Percentiles rank a stretch among this genome's conserved stretches.
These are phyloP conservation scores for Falco concolor DNA, from an alignment of 2,797 vertebrate genomes.

Conservation along the genomic window DNA sequence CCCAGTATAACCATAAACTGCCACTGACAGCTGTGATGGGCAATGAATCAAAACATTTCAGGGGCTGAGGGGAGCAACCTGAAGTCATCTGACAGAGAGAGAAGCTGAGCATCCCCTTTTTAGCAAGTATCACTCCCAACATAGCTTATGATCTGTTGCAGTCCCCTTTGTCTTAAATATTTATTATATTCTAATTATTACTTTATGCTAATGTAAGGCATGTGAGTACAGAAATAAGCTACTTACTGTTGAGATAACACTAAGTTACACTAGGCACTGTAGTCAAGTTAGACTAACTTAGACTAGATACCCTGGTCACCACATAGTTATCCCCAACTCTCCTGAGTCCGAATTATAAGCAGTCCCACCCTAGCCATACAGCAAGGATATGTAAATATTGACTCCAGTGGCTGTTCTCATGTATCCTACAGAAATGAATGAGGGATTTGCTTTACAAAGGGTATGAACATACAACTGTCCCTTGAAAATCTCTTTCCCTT, in stretches of 20 bases:
- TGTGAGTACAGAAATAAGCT: background rate
- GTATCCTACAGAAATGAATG: background rate
- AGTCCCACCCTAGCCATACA: background rate
- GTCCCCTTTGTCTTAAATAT: background rate
- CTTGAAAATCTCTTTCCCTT: background rate
- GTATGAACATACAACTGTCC: background rate
- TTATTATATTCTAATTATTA: background rate
- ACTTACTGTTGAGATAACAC: background rate
- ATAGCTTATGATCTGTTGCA: background rate
- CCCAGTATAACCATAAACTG: background rate
- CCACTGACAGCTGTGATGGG: background rate
- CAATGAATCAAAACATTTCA: background rate
- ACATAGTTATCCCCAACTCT: background rate
- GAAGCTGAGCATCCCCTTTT: background rate
- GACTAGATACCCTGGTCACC: background rate
- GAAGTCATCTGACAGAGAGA: background rate
- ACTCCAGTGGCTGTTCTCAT: background rate
- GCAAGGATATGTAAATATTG: background rate
- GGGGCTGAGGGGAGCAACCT: background rate
- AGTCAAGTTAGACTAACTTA: background rate
- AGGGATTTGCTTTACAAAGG: background rate
- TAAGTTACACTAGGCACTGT: background rate
- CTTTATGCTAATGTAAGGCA: background rate
- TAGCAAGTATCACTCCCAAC: background rate
- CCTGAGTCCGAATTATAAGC: background rate